Evolutionary conservation across 2,113 vertebrate species (phyloP), one percentile per base, ranked within the genome.

Genomic region (Garra rufa): DNA sequence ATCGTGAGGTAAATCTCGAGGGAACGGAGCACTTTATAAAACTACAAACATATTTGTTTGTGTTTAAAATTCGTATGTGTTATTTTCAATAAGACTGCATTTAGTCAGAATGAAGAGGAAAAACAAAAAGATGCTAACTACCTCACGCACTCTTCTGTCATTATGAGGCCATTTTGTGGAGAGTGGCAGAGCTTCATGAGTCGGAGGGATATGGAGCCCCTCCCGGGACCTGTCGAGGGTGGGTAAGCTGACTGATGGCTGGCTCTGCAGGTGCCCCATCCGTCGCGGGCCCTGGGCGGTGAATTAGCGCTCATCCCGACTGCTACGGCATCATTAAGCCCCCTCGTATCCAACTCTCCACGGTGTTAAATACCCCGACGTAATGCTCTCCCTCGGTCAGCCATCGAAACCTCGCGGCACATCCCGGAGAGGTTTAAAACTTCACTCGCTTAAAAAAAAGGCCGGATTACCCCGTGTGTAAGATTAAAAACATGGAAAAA

Each of bases 191-290:
- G 15, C 70, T 67, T 24, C 24, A 65, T 81, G 82, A 44, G 61
- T 63, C 67, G 43, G 61, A 34, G 67, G 77, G 73, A 74, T 63
- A 9, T 28, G 41, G 46, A 71, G 59, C 69, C 28, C 82, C 55
- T 75, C 71, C 24, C 41, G 38, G 55, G 85, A 77, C 80, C 76
- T 85, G 81, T 80, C 48, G 55, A 83, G 73, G 74, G 70, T 55
- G 74, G 75, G 50, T 81, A 78, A 88, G 76, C 83, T 87, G 87
- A 85, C 75, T 75, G 77, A 87, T 57, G 69, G 61, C 67, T 30
- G 44, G 55, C 89, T 84, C 88, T 57, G 77, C 82, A 85, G 87
- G 87, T 87, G 82, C 88, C 82, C 34, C 50, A 80, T 85, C n/a
- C 34, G 21, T 77, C 69, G 30, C 24, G 46, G 63, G 65, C 81